A percentile compares a stretch with the other conserved stretches of the same genome.
phyloP scores from a whole-genome alignment of 1,140 invertebrate species.

The Diploscapter pachys region DNA sequence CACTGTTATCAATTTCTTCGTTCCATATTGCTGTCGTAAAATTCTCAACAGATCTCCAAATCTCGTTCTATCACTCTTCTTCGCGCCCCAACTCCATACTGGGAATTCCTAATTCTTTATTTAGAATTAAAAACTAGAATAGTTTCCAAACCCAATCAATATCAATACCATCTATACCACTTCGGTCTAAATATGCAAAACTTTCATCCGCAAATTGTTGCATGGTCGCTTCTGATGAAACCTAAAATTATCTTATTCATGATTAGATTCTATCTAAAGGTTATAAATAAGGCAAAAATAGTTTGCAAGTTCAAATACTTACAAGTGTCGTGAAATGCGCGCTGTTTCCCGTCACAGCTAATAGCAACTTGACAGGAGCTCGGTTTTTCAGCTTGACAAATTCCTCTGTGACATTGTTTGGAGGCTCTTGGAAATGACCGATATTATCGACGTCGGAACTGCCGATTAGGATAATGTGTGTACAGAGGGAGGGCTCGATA shows the following conservation, averaged over 20 bases:
- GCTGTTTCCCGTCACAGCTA: conserved; percentile 17
- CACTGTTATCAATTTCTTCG: conserved; percentile 23
- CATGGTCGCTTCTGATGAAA: conserved; percentile 22
- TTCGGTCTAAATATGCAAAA: conserved; percentile 31
- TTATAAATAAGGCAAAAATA: too few relatives aligned
- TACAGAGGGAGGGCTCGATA: conserved; percentile 5
- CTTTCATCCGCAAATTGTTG: conserved; percentile 12
- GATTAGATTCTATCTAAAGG: background rate
- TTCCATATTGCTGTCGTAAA: conserved; percentile 10
- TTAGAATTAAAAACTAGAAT: too few relatives aligned
- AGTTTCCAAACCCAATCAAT: conserved; percentile 38
- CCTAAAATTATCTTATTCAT: conserved; percentile 30
- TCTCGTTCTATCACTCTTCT: conserved; percentile 30
- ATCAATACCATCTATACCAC: conserved; percentile 44
- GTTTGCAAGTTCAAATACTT: background rate
- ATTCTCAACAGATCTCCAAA: conserved; percentile 35
- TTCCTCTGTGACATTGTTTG: background rate
- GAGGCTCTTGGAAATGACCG: conserved; percentile 20
- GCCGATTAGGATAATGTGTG: conserved; percentile 27
- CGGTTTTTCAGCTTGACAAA: conserved; percentile 15
- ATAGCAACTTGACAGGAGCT: conserved; percentile 22
- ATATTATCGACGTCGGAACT: conserved; percentile 15
- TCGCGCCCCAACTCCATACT: conserved; percentile 40
- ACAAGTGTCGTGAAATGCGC: conserved; percentile 17
- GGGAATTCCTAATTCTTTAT: conserved; percentile 38